Evolutionary conservation across 1,140 invertebrate species (phyloP), one percentile per base, ranked within the genome.

Genomic region (Tetramorium parvispinum): DNA sequence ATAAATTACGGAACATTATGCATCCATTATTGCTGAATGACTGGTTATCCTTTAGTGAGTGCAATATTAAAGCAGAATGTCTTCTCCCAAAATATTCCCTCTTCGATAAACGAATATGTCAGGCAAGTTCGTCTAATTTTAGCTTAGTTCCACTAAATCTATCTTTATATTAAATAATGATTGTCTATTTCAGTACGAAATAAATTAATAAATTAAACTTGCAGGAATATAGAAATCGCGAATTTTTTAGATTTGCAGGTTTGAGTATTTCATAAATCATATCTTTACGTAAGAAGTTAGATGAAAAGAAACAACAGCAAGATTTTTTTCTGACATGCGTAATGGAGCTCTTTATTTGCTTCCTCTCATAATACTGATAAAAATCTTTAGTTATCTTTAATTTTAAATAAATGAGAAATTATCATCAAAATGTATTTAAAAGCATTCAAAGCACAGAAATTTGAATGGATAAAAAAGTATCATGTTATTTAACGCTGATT

Each of bases 1-100:
- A 51, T n/a, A 55, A 81, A 81, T 81, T 81, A 55, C 53, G 13
- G 5, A 68, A 40, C 32, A 43, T 81, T 51, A 53, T 43, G 49
- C 21, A 6, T 27, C 3, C 16, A 27, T 55, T 81, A 81, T 27
- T 13, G 21, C 21, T 70, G 61, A 55, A 55, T 32, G 13, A 16
- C 13, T 68, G 40, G n/a, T 37, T 51, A n/a, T 46, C 11, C 27
- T 13, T 51, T 78, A 21, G 40, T 10, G 16, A 77, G 21, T 61
- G 8, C 5, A 13, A 43, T 70, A 5, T 21, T 78, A 70, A 43
- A 24, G 8, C n/a, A 6, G 13, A 53, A 13, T 63, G 18, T 24
- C 21, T 66, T 43, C 27, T 32, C n/a, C 10, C 3, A 3, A n/a
- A 51, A 55, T 37, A 18, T 10, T 1, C 13, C 10, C 27, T 79